phyloP scores from a whole-genome alignment of 2,888 invertebrate genomes.

The Liodrosophila aerea region DNA sequence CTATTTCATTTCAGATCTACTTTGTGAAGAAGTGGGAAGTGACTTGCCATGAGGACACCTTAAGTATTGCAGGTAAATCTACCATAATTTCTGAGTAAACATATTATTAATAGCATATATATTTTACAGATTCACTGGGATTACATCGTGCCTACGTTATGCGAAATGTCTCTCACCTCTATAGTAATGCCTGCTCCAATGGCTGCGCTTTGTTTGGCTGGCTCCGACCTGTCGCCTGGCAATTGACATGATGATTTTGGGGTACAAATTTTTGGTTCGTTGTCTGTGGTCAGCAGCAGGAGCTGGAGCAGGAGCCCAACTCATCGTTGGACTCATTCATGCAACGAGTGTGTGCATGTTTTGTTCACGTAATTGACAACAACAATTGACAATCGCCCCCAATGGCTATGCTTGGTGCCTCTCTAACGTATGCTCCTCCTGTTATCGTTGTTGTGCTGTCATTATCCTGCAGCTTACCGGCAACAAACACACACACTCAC shows the following conservation, averaged over 20 bases:
- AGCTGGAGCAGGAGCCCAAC: background rate
- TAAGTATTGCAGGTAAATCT: too few species aligned
- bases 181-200: slow-evolving; percentile 11
- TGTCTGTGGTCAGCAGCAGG: slow-evolving; percentile 37
- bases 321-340: slow-evolving; percentile 30
- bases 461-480: slow-evolving; percentile 61
- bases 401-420: slow-evolving; percentile 43
- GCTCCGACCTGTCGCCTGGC: slow-evolving; percentile 57
- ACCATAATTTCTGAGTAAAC: too few species aligned
- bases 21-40: too few species aligned
- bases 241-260: slow-evolving; percentile 62
- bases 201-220: slow-evolving; percentile 40
- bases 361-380: slow-evolving; percentile 74
- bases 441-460: slow-evolving; percentile 51
- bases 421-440: slow-evolving; percentile 2
- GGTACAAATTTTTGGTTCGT: slow-evolving; percentile 54
- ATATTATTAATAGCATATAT: too few species aligned
- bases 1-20: too few species aligned
- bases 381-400: slow-evolving; percentile 69
- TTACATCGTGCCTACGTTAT: too few species aligned
- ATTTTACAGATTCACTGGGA: too few species aligned
- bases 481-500: too few species aligned
- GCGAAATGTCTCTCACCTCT: slow-evolving; percentile 22
- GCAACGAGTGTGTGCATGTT: slow-evolving; percentile 58
- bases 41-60: too few species aligned